A percentile compares a stretch with the other conserved stretches of the same genome.
phyloP scores from a whole-genome alignment of 2,888 invertebrate genomes.

The Ormyrus thymus region DNA sequence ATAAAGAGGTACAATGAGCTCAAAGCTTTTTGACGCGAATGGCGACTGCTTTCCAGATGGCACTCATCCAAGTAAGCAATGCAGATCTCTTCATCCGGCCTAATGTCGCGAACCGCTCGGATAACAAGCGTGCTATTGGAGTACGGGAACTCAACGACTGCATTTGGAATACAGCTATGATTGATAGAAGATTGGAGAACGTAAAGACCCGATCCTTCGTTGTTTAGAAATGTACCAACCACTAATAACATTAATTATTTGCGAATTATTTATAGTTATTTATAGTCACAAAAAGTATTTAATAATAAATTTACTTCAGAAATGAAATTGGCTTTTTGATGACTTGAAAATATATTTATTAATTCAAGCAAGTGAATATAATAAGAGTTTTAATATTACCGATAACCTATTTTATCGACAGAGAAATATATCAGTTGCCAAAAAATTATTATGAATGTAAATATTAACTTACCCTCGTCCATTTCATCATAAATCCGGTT shows the following conservation, averaged over 20 bases:
- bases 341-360: too few species aligned
- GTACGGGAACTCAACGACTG: slow-evolving; percentile 88
- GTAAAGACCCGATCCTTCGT: slow-evolving; percentile 94
- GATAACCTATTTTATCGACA: too few species aligned
- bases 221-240: slow-evolving; percentile 89
- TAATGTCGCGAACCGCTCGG: slow-evolving; percentile 83
- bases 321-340: too few species aligned
- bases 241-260: slow-evolving; percentile 64
- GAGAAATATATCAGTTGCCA: neutral
- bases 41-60: slow-evolving; percentile 85
- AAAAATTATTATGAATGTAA: neutral
- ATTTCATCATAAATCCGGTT: slow-evolving; percentile 89
- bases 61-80: slow-evolving; percentile 95
- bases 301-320: too few species aligned
- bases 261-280: too few species aligned
- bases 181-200: slow-evolving; percentile 91
- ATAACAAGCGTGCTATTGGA: slow-evolving; percentile 87
- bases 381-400: too few species aligned
- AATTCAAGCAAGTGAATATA: too few species aligned
- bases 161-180: slow-evolving; percentile 94
- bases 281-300: too few species aligned
- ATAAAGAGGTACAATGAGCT: slow-evolving; percentile 88
- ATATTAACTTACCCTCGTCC: slow-evolving; percentile 81
- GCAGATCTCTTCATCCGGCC: slow-evolving; percentile 89
- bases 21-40: slow-evolving; percentile 88